phyloP scores from a whole-genome alignment of 2,888 invertebrate species.

The Drosophila percnosoma region DNA sequence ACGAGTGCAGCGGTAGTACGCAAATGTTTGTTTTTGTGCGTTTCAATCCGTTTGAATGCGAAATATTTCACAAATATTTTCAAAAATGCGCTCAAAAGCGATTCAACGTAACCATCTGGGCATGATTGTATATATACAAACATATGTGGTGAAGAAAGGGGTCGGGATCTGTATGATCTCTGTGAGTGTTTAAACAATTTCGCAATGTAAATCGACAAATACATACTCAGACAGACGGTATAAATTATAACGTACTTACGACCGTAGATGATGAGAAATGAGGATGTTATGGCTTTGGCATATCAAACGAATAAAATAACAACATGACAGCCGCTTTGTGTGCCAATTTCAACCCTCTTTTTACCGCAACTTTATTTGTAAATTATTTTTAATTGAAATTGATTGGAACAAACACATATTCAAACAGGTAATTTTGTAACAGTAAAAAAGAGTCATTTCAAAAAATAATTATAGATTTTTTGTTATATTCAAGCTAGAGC shows the following conservation, averaged over 20 bases:
- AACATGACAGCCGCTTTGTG: constrained; percentile 30
- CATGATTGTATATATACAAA: constrained; percentile 10
- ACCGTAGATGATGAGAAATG: constrained; percentile 29
- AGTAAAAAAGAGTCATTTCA: constrained; percentile 59
- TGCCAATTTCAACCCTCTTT: constrained; percentile 27
- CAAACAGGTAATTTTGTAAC: constrained; percentile 50
- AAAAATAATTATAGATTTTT: constrained; percentile 5
- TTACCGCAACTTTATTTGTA: constrained; percentile 57
- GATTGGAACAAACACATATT: constrained; percentile 66
- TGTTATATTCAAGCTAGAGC: neutral
- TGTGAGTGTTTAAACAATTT: constrained; percentile 67
- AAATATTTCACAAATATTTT: constrained; percentile 71
- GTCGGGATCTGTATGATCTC: constrained; percentile 63
- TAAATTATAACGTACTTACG: constrained; percentile 14
- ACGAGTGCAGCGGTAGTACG: constrained; percentile 45
- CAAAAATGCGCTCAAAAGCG: constrained; percentile 67
- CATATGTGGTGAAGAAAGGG: constrained; percentile 11
- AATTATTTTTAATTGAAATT: constrained; percentile 80
- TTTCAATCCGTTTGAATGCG: constrained; percentile 71
- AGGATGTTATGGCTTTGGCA: constrained; percentile 46
- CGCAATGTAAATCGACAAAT: constrained; percentile 71
- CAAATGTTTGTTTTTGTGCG: constrained; percentile 73
- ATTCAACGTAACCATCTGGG: constrained; percentile 54
- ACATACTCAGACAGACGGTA: constrained; percentile 29
- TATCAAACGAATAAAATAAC: constrained; percentile 52